A percentile compares a stretch with the other conserved stretches of the same genome.
Evolutionary conservation across 1,140 invertebrate species (phyloP).

Genomic region (Hylyphantes graminicola): DNA sequence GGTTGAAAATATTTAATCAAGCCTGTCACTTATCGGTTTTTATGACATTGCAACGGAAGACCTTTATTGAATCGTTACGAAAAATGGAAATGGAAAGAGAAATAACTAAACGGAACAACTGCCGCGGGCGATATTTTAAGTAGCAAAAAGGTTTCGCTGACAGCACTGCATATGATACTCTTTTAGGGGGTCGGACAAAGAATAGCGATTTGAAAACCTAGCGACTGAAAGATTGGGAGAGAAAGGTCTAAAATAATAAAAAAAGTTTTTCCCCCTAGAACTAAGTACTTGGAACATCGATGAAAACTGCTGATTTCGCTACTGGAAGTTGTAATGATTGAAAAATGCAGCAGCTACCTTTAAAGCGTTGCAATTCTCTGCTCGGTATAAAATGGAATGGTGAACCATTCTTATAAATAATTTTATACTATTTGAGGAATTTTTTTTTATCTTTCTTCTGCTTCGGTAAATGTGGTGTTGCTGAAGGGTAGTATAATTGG

Average conservation of each 20-base stretch:
- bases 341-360: constrained; percentile 44
- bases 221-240: constrained; percentile 17
- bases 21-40: constrained; percentile 53
- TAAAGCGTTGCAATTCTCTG: constrained; percentile 15
- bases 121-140: constrained; percentile 18
- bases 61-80: constrained; percentile 55
- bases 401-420: constrained; percentile 31
- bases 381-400: constrained; percentile 27
- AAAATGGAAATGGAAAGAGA: constrained; percentile 48
- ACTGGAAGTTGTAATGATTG: constrained; percentile 26
- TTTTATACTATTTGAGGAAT: constrained; percentile 12
- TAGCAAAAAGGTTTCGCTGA: constrained; percentile 40
- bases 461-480: neutral
- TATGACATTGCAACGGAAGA: constrained; percentile 37
- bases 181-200: constrained; percentile 37
- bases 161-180: constrained; percentile 47
- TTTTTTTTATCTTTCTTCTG: constrained; percentile 28
- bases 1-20: constrained; percentile 57
- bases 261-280: constrained; percentile 27
- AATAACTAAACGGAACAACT: constrained; percentile 16
- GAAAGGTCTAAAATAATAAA: constrained; percentile 11
- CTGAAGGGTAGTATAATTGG: too few relatives aligned
- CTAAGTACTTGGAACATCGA: constrained; percentile 41
- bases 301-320: constrained; percentile 50
- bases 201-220: constrained; percentile 30